Base-by-base conservation (phyloP, 1,140 invertebrate species). In the Dermatophagoides farinae region DNA sequence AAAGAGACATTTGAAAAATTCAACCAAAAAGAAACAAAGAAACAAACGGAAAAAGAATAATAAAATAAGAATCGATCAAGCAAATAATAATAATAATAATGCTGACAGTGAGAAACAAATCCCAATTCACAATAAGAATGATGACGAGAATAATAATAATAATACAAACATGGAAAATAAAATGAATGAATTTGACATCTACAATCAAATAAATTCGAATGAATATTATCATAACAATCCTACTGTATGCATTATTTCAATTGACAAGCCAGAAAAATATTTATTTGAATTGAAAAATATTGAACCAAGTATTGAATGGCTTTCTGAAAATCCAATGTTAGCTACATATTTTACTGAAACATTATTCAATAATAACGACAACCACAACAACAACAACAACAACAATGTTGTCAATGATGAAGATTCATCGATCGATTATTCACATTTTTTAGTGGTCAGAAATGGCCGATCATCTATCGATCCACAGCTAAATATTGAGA, bases 401-500 rank as follows among this genome's bases (percentile, higher is more conserved):
- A 31, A 31, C 8, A 31, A 31, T 31, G 8, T 2, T 31, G 8
- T 2, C 31, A 31, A 31, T 31, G 2, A 4, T 4, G 31, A 31
- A 4, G 31, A 4, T 4, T 31, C 31, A 31, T 55, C 38, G 53
- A 55, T 55, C 53, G 53, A 55, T 44, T 55, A 44, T 39, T 25
- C 25, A 25, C 41, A 38, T n/a, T 37, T 49, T n/a, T 44, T 60
- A 22, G 44, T 60, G 37, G 58, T 60, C 18, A 18, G 58, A n/a
- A 47, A 52, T n/a, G 58, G 58, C 1, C 58, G 31, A 18, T 18
- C 38, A 16, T 37, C 58, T 4, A 60, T 60, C 50, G 58, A 60
- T 52, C 58, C 58, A 41, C 58, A 50, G 22, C 4, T 60, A 5
- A 47, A 60, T 22, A 60, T 31, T 31, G 23, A 60, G 8, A 60